Base-by-base conservation (phyloP, 2,113 vertebrate species). In the Rattus rattus region DNA sequence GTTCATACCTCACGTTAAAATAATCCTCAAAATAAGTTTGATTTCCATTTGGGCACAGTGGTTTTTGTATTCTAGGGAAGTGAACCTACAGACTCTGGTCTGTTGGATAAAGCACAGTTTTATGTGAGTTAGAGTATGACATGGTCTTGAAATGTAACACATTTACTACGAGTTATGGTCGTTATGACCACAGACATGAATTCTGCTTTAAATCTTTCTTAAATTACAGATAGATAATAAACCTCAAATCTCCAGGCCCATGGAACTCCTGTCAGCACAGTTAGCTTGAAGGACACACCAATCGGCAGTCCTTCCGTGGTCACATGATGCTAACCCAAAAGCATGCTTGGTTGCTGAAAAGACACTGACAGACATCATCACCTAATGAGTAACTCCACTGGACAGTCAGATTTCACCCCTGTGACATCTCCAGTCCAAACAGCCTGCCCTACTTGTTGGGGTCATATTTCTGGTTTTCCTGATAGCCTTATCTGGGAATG, bases 401-500 rank as follows among this genome's bases (percentile, higher is more conserved):
- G 56, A 39, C 1, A 5, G n/a, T 97, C 10, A 17, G 4, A 97
- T 96, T 52, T 92, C 96, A 19, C 73, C 16, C 88, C 7, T 83
- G 95, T 76, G 93, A 94, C 10, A 72, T 0, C 96, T 97, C 92
- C 75, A 39, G 2, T 88, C 83, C 39, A 36, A n/a, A 36, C 39
- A 95, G 26, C 75, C 94, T 9, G 14, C 14, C 56, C 65, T 97
- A 2, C 90, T 97, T 1, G 77, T 77, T 79, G 7, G 85, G 73
- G 47, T 84, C 8, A 69, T 97, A 30, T 88, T 96, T 59, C 7
- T 83, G 33, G 26, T 91, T n/a, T 97, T 97, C 72, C 26, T 97
- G 52, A 79, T 61, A 63, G 89, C 96, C 6, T 17, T 98, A 17
- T 92, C 81, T 43, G 97, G 79, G 56, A 98, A 98, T 3, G 47